These are phyloP conservation scores for Cerceris rybyensis DNA, from an alignment of 2,888 invertebrate genomes.

Conservation along the genomic window DNA sequence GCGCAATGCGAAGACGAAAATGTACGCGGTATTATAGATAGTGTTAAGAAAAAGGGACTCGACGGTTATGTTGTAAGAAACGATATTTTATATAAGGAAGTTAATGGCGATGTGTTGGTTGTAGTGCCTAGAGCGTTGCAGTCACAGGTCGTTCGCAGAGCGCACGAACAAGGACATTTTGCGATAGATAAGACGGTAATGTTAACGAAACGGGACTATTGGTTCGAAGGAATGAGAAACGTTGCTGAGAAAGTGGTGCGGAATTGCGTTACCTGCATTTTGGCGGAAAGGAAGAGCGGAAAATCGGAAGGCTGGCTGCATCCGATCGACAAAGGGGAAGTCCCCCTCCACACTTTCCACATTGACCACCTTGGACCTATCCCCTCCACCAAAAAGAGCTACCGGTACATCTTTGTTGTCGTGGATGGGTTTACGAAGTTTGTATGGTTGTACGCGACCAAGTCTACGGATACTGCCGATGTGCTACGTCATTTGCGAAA, in stretches of 20 bases:
- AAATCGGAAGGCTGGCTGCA: constrained; percentile 70
- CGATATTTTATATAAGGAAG: constrained; percentile 33
- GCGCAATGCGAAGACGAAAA: constrained; percentile 36
- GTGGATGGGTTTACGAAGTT: neutral
- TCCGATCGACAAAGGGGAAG: constrained; percentile 67
- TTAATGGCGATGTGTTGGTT: constrained; percentile 35
- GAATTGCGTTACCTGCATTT: constrained; percentile 67
- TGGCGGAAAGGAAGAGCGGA: constrained; percentile 66
- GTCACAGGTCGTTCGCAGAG: constrained; percentile 71
- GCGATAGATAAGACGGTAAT: constrained; percentile 58
- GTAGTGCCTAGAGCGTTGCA: constrained; percentile 75
- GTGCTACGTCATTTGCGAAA: neutral
- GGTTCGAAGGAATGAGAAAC: neutral
- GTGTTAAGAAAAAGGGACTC: constrained; percentile 1
- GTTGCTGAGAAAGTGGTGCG: neutral
- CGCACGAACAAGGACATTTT: constrained; percentile 77
- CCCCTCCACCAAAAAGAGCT: neutral
- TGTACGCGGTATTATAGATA: constrained; percentile 24
- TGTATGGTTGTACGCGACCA: neutral
- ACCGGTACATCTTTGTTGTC: neutral
- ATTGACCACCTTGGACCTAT: neutral
- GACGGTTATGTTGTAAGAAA: constrained; percentile 55
- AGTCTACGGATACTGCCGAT: neutral
- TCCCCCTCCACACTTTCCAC: constrained; percentile 44
- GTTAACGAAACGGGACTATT: constrained; percentile 2